Percentiles rank a stretch among this genome's conserved stretches.
These are phyloP conservation scores for Azorinus chamasolen DNA, from an alignment of 2,888 invertebrate species.

Conservation along the genomic window DNA sequence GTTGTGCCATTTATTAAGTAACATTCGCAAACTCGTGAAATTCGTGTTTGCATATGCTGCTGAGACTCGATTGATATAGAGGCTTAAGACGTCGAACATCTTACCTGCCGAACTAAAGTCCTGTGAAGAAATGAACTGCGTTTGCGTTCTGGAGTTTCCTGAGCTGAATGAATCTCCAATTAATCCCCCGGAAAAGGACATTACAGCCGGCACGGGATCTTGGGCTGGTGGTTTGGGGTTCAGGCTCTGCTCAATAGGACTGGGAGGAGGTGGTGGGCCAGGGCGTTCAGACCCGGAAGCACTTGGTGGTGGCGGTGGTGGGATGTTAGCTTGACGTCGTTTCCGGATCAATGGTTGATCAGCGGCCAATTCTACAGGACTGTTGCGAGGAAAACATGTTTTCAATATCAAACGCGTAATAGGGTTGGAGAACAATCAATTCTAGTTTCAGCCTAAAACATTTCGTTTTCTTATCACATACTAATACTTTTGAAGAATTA, in stretches of 20 bases:
- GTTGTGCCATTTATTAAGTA: too few relatives aligned
- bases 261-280: background rate
- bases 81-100: too few relatives aligned
- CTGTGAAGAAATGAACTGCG: constrained; percentile 23
- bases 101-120: constrained; percentile 41
- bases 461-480: too few relatives aligned
- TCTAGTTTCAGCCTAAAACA: too few relatives aligned
- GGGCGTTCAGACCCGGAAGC: background rate
- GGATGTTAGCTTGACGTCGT: constrained; percentile 21
- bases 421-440: too few relatives aligned
- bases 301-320: constrained; percentile 44
- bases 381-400: too few relatives aligned
- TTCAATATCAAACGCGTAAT: too few relatives aligned
- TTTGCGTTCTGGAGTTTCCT: constrained; percentile 18
- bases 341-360: background rate
- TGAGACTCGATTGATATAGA: too few relatives aligned
- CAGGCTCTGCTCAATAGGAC: background rate
- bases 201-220: constrained; percentile 1
- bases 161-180: constrained; percentile 49
- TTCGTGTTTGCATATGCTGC: too few relatives aligned
- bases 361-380: too few relatives aligned
- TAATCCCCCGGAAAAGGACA: constrained; percentile 36
- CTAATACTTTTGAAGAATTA: too few relatives aligned
- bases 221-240: background rate
- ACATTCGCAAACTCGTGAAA: too few relatives aligned